Percentiles rank a stretch among this genome's conserved stretches.
These are phyloP conservation scores for Scelioninae gen. 1 DNA, from an alignment of 2,888 invertebrate genomes.

Conservation along the genomic window DNA sequence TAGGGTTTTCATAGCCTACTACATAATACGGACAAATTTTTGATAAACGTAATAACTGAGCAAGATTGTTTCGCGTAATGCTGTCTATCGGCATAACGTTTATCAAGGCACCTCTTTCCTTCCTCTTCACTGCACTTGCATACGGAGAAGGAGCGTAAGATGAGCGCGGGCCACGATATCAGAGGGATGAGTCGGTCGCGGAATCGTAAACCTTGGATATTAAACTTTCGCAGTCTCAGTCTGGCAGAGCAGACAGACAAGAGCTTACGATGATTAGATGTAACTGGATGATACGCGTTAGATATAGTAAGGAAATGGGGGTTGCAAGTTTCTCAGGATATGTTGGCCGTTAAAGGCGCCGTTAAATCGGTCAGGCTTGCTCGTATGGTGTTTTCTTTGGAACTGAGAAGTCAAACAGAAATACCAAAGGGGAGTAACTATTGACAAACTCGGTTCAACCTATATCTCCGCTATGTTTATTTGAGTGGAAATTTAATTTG, in stretches of 20 bases:
- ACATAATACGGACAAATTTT: slow-evolving; percentile 31
- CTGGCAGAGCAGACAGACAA: slow-evolving; percentile 78
- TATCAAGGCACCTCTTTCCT: too few species aligned
- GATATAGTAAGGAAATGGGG: slow-evolving; percentile 64
- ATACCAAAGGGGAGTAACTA: slow-evolving; percentile 26
- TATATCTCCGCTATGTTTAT: slow-evolving; percentile 15
- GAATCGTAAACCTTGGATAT: slow-evolving; percentile 83
- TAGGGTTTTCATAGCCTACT: slow-evolving; percentile 33
- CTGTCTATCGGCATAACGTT: slow-evolving; percentile 58
- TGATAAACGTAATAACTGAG: slow-evolving; percentile 49
- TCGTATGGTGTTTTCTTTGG: slow-evolving; percentile 59
- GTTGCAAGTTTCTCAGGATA: slow-evolving; percentile 70
- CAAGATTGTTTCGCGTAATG: slow-evolving; percentile 35
- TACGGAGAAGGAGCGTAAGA: too few species aligned
- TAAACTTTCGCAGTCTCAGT: slow-evolving; percentile 83
- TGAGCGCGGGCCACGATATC: slow-evolving; percentile 23
- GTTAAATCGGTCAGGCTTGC: slow-evolving; percentile 80
- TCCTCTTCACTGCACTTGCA: too few species aligned
- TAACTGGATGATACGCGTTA: slow-evolving; percentile 82
- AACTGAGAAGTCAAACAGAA: slow-evolving; percentile 55
- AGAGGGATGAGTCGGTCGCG: slow-evolving; percentile 76
- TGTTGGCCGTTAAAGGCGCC: slow-evolving; percentile 82
- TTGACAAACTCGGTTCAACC: slow-evolving; percentile 45
- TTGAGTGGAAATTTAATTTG: slow-evolving; percentile 34
- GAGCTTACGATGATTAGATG: slow-evolving; percentile 84